Evolutionary conservation across 2,888 invertebrate genomes (phyloP).

Genomic region (Dasysyrphus albostriatus): DNA sequence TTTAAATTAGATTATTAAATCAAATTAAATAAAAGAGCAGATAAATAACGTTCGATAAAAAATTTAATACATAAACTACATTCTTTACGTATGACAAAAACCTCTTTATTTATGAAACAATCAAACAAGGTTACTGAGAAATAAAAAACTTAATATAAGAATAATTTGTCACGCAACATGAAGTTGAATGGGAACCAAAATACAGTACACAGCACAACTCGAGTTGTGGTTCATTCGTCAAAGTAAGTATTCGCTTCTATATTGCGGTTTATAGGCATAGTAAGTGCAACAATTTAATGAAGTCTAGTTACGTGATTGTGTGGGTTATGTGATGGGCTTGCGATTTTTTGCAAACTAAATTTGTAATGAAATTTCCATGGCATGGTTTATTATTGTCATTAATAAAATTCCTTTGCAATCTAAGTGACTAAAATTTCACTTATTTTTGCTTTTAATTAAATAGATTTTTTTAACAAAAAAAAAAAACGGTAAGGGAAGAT

Average conservation of each 20-base stretch:
- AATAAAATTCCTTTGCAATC: neutral
- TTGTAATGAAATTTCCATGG: conserved; percentile 11
- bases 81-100: neutral
- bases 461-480: neutral
- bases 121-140: neutral
- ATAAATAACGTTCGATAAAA: neutral
- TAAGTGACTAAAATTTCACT: neutral
- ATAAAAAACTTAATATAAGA: neutral
- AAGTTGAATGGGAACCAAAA: conserved; percentile 6
- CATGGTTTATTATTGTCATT: neutral
- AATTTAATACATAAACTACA: conserved; percentile 28
- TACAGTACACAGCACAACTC: neutral
- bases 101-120: neutral
- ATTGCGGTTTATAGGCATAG: conserved; percentile 19
- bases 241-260: conserved; percentile 1
- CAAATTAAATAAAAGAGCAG: neutral
- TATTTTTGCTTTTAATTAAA: conserved; percentile 18
- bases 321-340: conserved; percentile 14
- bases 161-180: conserved; percentile 3
- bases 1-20: too few species aligned
- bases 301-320: conserved; percentile 42
- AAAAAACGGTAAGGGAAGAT: neutral
- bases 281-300: conserved; percentile 2
- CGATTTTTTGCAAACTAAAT: conserved; percentile 18
- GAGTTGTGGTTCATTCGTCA: conserved; percentile 22